These are phyloP conservation scores for Peromyscus attwateri DNA, from an alignment of 2,797 vertebrate species.

Conservation along the genomic window DNA sequence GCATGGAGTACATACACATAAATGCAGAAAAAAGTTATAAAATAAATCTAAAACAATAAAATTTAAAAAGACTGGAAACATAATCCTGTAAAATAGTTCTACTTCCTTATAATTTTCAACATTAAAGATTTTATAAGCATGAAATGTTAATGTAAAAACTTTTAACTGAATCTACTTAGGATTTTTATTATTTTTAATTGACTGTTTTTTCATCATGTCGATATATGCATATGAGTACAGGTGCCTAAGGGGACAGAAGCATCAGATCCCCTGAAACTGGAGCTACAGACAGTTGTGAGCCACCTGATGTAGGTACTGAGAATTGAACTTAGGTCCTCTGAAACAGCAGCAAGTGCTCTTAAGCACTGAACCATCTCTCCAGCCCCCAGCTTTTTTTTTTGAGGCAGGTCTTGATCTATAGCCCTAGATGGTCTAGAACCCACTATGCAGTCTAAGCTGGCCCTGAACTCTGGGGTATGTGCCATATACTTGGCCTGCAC, in stretches of 20 bases:
- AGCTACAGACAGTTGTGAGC: neutral
- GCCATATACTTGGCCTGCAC: neutral
- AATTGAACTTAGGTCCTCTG: neutral
- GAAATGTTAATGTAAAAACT: constrained; percentile 7
- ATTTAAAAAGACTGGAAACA: constrained; percentile 16
- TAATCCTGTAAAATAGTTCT: neutral
- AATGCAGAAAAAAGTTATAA: neutral
- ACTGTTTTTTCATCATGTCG: too few relatives aligned
- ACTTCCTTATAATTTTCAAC: constrained; percentile 7
- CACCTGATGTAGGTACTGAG: neutral
- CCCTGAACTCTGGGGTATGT: neutral
- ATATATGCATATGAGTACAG: neutral
- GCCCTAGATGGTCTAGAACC: neutral
- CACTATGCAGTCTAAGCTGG: neutral
- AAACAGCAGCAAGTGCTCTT: neutral
- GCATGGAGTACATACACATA: neutral
- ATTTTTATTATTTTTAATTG: neutral
- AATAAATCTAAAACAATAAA: neutral
- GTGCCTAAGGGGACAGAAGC: neutral
- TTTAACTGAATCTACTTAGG: neutral
- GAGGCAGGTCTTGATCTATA: neutral
- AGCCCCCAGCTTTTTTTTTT: neutral
- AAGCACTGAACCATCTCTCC: neutral
- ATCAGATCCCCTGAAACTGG: neutral
- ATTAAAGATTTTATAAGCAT: constrained; percentile 35